Conservation (phyloP, 2,113 vertebrate species). For the Holacanthus passer region DNA sequence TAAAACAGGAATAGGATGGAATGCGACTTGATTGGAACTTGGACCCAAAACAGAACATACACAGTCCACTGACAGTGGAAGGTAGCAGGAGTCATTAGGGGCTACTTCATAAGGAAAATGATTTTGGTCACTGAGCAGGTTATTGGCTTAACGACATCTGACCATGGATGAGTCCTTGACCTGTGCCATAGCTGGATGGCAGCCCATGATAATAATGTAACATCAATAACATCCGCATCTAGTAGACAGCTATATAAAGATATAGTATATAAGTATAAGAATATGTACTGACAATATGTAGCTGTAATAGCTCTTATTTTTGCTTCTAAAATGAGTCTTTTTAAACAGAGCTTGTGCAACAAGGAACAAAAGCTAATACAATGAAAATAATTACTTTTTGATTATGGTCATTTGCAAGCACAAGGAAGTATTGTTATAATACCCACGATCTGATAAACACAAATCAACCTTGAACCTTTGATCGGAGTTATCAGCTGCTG, state of each 20-base stretch:
- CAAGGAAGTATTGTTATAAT: too few relatives aligned
- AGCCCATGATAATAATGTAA: constrained; percentile 5
- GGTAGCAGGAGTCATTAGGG: neutral
- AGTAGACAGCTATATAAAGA: too few relatives aligned
- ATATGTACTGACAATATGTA: neutral
- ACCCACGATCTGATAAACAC: too few relatives aligned
- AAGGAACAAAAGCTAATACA: too few relatives aligned
- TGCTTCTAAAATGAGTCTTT: neutral
- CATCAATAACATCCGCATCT: too few relatives aligned
- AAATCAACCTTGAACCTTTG: too few relatives aligned
- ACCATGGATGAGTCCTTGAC: neutral
- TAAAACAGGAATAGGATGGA: neutral
- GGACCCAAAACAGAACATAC: neutral
- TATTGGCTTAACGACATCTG: neutral
- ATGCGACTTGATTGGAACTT: neutral
- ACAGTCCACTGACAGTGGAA: neutral
- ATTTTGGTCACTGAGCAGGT: neutral
- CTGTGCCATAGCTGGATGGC: neutral
- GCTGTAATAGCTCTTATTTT: neutral
- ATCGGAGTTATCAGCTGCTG: too few relatives aligned
- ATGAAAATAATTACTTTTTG: too few relatives aligned
- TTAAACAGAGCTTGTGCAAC: neutral
- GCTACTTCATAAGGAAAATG: neutral
- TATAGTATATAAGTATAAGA: too few relatives aligned
- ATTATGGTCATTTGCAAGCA: too few relatives aligned